These are phyloP conservation scores for Acanthaster planci DNA, from an alignment of 35 echinoderm and acorn worm species.

Conservation along the genomic window DNA sequence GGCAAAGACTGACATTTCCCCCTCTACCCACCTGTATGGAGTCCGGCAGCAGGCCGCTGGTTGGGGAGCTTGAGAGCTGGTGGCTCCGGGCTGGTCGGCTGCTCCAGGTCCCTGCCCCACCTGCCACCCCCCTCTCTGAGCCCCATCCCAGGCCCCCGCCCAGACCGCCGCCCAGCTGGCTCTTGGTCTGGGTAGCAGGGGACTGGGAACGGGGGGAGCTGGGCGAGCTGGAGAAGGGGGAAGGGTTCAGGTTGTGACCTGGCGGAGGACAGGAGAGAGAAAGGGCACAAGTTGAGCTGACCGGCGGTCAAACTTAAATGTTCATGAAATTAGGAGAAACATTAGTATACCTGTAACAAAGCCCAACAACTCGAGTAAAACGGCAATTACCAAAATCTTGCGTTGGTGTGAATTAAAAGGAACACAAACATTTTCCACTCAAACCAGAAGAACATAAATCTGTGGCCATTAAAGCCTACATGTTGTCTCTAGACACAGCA, in stretches of 20 bases:
- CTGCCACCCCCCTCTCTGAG: conserved; percentile 33
- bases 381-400: too few relatives aligned
- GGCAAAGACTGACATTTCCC: too few relatives aligned
- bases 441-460: too few relatives aligned
- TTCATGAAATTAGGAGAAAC: too few relatives aligned
- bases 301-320: too few relatives aligned
- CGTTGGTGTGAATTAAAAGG: too few relatives aligned
- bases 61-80: conserved; percentile 91
- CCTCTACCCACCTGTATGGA: conserved; percentile 70
- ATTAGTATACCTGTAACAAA: too few relatives aligned
- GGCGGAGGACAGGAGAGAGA: background rate
- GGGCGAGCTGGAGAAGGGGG: conserved; percentile 36
- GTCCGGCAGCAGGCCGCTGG: conserved; percentile 82
- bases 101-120: conserved; percentile 38
- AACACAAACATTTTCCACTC: too few relatives aligned
- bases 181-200: conserved; percentile 11
- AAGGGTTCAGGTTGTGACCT: conserved; percentile 35
- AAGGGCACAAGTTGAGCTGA: background rate
- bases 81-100: conserved; percentile 35
- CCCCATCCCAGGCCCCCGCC: conserved; percentile 41
- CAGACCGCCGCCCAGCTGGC: conserved; percentile 6
- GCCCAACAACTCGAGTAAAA: too few relatives aligned
- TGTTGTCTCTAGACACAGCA: too few relatives aligned
- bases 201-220: conserved; percentile 41
- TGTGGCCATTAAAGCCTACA: too few relatives aligned